A percentile compares a stretch with the other conserved stretches of the same genome.
Conservation (phyloP, 2,113 vertebrate genomes). For the Motacilla alba region DNA sequence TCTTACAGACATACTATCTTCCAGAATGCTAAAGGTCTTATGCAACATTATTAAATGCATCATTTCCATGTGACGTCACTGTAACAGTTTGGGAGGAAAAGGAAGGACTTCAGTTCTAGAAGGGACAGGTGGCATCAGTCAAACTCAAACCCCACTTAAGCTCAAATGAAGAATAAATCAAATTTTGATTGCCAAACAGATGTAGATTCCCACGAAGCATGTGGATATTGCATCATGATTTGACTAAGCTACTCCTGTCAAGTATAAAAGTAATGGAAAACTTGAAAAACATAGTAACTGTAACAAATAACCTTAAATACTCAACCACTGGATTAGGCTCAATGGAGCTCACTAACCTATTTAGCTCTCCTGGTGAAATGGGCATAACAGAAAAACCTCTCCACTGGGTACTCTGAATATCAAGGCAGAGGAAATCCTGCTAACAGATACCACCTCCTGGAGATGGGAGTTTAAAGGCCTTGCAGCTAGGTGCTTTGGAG, state of each 20-base stretch:
- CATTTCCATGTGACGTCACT: background rate
- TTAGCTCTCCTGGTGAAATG: background rate
- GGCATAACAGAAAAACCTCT: background rate
- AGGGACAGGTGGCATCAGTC: background rate
- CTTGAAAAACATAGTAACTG: background rate
- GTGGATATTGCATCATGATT: background rate
- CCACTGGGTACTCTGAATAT: background rate
- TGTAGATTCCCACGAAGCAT: background rate
- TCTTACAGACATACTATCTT: background rate
- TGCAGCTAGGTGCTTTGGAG: background rate
- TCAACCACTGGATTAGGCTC: background rate
- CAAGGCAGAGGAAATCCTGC: background rate
- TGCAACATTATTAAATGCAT: background rate
- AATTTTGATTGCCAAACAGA: background rate
- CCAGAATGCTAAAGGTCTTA: background rate
- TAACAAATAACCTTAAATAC: background rate
- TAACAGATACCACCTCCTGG: background rate
- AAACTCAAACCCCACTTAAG: background rate
- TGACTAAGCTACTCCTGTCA: background rate
- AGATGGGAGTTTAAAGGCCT: background rate
- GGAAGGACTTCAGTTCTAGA: background rate
- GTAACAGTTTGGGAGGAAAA: background rate
- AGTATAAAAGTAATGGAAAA: background rate
- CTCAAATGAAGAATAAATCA: background rate
- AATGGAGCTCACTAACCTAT: background rate